These are phyloP conservation scores for Gonioctena quinquepunctata DNA, from an alignment of 1,140 invertebrate genomes.

Conservation along the genomic window DNA sequence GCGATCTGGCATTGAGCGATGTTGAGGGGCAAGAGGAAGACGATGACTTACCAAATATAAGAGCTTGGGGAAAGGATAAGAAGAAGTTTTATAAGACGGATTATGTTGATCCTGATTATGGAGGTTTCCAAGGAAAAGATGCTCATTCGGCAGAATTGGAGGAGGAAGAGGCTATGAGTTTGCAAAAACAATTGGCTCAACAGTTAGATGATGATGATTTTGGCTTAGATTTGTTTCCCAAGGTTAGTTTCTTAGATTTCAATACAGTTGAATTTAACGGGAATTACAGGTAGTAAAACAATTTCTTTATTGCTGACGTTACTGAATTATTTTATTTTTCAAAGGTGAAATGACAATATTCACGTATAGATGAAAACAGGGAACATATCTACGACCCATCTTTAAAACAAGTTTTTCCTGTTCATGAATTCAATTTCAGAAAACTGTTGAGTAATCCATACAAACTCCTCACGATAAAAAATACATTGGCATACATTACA, in stretches of 20 bases:
- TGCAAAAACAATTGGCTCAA: slow-evolving; percentile 77
- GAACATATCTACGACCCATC: too few relatives aligned
- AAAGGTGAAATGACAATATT: too few relatives aligned
- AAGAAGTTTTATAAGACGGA: slow-evolving; percentile 82
- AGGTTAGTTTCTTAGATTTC: slow-evolving; percentile 27
- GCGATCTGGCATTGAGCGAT: slow-evolving; percentile 67
- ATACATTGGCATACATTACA: too few relatives aligned
- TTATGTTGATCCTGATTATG: slow-evolving; percentile 86
- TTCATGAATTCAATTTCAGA: too few relatives aligned
- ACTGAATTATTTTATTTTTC: background rate
- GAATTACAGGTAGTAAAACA: background rate
- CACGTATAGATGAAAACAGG: too few relatives aligned
- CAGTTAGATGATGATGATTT: slow-evolving; percentile 84
- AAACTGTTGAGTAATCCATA: too few relatives aligned
- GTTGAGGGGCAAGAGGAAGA: slow-evolving; percentile 71
- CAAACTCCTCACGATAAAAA: too few relatives aligned
- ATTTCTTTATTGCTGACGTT: background rate
- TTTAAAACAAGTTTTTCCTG: too few relatives aligned
- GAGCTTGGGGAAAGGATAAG: slow-evolving; percentile 85
- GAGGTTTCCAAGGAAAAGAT: slow-evolving; percentile 71
- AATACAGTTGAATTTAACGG: too few relatives aligned
- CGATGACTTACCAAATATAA: slow-evolving; percentile 71
- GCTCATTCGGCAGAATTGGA: slow-evolving; percentile 77
- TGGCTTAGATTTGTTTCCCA: slow-evolving; percentile 67
- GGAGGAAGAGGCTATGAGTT: slow-evolving; percentile 81